A percentile compares a stretch with the other conserved stretches of the same genome.
These are phyloP conservation scores for Tenebrosternarchus preto DNA, from an alignment of 2,113 vertebrate species.

Conservation along the genomic window DNA sequence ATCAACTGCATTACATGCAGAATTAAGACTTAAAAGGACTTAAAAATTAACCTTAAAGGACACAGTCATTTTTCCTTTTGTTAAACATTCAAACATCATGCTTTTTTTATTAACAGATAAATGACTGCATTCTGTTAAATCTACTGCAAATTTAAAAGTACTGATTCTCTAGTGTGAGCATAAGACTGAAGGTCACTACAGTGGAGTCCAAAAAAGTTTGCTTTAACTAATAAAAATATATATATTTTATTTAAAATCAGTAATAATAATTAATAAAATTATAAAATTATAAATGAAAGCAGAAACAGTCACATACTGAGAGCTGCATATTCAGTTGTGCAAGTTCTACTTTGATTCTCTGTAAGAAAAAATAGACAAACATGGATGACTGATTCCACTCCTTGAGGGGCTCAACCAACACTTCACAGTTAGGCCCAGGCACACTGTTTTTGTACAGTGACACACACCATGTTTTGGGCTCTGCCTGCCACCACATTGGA, in stretches of 20 bases:
- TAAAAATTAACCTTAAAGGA: too few species aligned
- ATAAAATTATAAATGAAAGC: background rate
- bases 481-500: too few species aligned
- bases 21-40: too few species aligned
- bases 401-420: too few species aligned
- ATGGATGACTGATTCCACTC: background rate
- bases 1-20: background rate
- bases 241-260: too few species aligned
- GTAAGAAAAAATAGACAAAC: conserved; percentile 42
- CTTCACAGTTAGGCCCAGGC: background rate
- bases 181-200: background rate
- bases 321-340: conserved; percentile 84
- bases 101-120: background rate
- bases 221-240: too few species aligned
- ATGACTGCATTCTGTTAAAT: background rate
- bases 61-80: too few species aligned
- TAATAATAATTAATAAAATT: background rate
- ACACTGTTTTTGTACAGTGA: too few species aligned
- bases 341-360: conserved; percentile 93
- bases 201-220: too few species aligned
- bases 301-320: conserved; percentile 76
- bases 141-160: background rate
- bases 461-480: too few species aligned
- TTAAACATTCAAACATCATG: too few species aligned
- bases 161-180: too few species aligned